Conservation (phyloP, 2,888 invertebrate species). For the Apamea crenata region DNA sequence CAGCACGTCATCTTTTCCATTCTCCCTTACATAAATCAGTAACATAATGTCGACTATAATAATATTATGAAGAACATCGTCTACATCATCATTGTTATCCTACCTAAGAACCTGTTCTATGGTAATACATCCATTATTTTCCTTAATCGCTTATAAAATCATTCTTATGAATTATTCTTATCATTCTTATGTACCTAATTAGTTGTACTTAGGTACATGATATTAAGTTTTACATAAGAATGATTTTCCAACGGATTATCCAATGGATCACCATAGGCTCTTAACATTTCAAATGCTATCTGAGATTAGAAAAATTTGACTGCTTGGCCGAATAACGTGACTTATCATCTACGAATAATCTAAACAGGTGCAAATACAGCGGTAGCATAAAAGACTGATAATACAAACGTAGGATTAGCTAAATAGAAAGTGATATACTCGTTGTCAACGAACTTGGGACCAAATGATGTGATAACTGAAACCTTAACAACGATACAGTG, state of each 20-base stretch:
- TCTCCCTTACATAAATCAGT: background rate
- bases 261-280: background rate
- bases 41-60: background rate
- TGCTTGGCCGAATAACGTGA: conserved; percentile 7
- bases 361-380: conserved; percentile 43
- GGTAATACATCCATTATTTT: background rate
- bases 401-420: conserved; percentile 31
- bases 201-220: no score
- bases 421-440: conserved; percentile 39
- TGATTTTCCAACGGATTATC: background rate
- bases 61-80: background rate
- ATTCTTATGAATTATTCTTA: no score
- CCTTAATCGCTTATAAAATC: background rate
- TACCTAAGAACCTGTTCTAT: background rate
- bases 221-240: no score
- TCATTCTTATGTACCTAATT: no score
- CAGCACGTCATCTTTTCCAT: background rate
- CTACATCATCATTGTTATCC: background rate
- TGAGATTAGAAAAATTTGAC: conserved; percentile 31
- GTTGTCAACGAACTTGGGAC: conserved; percentile 46
- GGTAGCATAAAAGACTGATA: conserved; percentile 62
- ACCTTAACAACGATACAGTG: conserved; percentile 41
- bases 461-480: conserved; percentile 44
- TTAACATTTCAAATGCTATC: conserved; percentile 16
- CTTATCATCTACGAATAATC: conserved; percentile 42